Evolutionary conservation across 2,888 invertebrate species (phyloP), one percentile per base, ranked within the genome.

Genomic region (Sphecodes monilicornis): DNA sequence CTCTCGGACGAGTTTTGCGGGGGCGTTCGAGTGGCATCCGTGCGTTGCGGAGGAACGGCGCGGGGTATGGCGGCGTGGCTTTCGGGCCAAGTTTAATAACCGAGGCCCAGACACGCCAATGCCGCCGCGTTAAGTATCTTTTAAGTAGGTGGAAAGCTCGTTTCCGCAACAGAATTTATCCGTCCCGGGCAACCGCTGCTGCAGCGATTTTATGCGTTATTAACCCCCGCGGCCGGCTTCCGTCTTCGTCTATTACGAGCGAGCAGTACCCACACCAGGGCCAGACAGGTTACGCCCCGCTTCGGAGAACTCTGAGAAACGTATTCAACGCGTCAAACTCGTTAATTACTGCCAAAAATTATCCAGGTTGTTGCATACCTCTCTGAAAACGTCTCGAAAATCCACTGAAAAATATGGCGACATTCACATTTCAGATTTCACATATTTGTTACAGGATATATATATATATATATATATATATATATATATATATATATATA

Each of bases 1-100:
- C 88, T 75, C 80, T 60, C 54, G 71, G 81, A 74, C 89, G 87
- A 84, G 89, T 80, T 76, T 82, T 71, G 85, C 80, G 89, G 80
- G 78, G 72, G 64, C 32, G 78, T 78, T 73, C 75, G 75, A 72
- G 75, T 57, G 22, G 29, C 60, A n/a, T 60, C 66, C 75, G 79
- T 69, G 83, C 76, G 79, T 72, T 57, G 68, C 57, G 70, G 66
- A 66, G 60, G 78, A 83, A 79, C 74, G 50, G 64, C 26, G 81
- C n/a, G n/a, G 43, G 68, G 64, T 10, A 11, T n/a, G n/a, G 50
- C 22, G 50, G 50, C 50, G 22, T n/a, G n/a, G 60, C 60, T 60
- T 60, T 60, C 16, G 29, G 43, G 46, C 64, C 68, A 46, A 82
- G 71, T 79, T 85, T 86, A 86, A 86, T 85, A 85, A 85, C 73